Percentiles rank a stretch among this genome's conserved stretches.
Conservation (phyloP, 2,888 invertebrate species). For the Holacanthella duospinosa region DNA sequence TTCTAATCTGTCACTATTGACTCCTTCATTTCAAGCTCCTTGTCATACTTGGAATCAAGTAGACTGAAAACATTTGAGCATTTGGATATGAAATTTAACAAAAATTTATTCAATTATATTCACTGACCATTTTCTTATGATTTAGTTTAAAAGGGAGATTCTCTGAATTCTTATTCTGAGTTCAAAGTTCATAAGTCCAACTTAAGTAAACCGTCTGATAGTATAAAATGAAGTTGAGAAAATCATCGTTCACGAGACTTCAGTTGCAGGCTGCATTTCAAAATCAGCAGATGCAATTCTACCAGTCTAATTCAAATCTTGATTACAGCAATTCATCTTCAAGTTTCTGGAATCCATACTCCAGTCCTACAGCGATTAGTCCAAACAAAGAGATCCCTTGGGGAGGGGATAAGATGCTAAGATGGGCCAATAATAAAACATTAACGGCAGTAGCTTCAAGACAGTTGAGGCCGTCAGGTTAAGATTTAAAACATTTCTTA, state of each 20-base stretch:
- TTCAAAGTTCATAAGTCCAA: too few species aligned
- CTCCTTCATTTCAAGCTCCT: too few species aligned
- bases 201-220: too few species aligned
- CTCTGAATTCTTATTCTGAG: too few species aligned
- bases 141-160: too few species aligned
- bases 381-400: not conserved
- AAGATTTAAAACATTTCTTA: not conserved
- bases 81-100: too few species aligned
- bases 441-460: not conserved
- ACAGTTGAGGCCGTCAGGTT: not conserved
- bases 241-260: slow-evolving; percentile 2
- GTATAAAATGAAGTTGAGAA: slow-evolving; percentile 13
- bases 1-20: too few species aligned
- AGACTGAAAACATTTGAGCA: too few species aligned
- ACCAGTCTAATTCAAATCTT: not conserved
- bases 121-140: too few species aligned
- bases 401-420: not conserved
- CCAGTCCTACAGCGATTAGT: not conserved
- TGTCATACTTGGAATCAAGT: too few species aligned
- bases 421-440: not conserved
- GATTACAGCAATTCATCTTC: not conserved
- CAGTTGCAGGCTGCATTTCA: not conserved
- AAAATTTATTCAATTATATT: too few species aligned
- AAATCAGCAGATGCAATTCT: not conserved
- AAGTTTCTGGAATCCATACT: not conserved